Base-by-base conservation (phyloP, 2,888 invertebrate species). In the Chymomyza fuscimana region DNA sequence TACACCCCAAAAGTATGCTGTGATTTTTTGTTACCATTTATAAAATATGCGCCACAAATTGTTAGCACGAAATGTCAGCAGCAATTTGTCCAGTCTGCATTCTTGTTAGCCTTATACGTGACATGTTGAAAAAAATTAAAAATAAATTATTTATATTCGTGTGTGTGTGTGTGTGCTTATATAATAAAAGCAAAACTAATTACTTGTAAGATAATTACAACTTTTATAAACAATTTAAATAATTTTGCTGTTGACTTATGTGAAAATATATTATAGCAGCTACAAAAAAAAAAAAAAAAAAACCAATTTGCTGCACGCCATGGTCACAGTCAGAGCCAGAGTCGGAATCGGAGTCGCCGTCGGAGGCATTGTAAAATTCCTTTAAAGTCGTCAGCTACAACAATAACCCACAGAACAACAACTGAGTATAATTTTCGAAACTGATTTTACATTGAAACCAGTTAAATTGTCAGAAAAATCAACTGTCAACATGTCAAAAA, bases 381-480 rank as follows among this genome's bases (percentile, higher is more conserved):
- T 85, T 87, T 87, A 86, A 87, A 85, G 88, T 81, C 88, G 86
- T 77, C 89, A 76, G 60, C 46, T 32, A 58, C 29, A 58, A 25
- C 15, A 25, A 22, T 22, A 58, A 25, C 25, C 32, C 5, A 7
- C 32, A 32, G 32, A 58, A 58, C 29, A 58, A 25, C 15, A 58
- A 58, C 29, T 78, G 87, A 78, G 89, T 82, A 83, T 82, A 86
- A 86, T 89, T 86, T 89, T 87, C 85, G 82, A 90, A 89, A 89
- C 89, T 88, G 91, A 90, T 90, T 84, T 90, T 91, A 90, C 90
- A 91, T 90, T 88, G 90, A 89, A 87, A 89, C 89, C 89, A 90
- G 91, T 91, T 90, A 91, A 90, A 90, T 90, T 90, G 90, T 91
- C 90, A 90, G 90, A 91, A 90, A 91, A 90, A 91, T 90, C 90